Conservation (phyloP, 1,140 invertebrate species). For the Euura saliciscinereae region DNA sequence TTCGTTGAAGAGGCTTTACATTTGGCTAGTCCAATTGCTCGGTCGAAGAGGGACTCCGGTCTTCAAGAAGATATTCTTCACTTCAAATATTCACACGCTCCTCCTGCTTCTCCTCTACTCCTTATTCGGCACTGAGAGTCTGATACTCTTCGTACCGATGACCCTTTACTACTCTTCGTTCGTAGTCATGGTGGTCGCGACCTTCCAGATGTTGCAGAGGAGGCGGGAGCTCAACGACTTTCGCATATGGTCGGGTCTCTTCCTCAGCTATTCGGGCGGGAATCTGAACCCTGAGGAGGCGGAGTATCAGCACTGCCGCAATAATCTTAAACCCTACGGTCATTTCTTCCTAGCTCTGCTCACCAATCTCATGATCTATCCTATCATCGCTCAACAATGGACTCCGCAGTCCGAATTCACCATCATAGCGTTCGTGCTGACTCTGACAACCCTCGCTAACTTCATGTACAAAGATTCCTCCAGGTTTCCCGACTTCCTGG, state of each 20-base stretch:
- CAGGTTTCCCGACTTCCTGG: slow-evolving; percentile 71
- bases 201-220: slow-evolving; percentile 78
- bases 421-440: slow-evolving; percentile 73
- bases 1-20: slow-evolving; percentile 72
- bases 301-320: slow-evolving; percentile 80
- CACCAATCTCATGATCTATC: slow-evolving; percentile 77
- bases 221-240: slow-evolving; percentile 78
- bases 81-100: slow-evolving; percentile 68
- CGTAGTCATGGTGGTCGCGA: slow-evolving; percentile 74
- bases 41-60: slow-evolving; percentile 62
- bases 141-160: slow-evolving; percentile 71
- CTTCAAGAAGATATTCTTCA: slow-evolving; percentile 58
- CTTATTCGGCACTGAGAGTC: slow-evolving; percentile 68
- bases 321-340: slow-evolving; percentile 80
- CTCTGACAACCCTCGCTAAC: slow-evolving; percentile 75
- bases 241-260: slow-evolving; percentile 79
- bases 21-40: slow-evolving; percentile 68
- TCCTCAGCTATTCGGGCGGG: slow-evolving; percentile 71
- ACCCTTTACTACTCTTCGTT: slow-evolving; percentile 75
- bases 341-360: slow-evolving; percentile 79
- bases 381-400: slow-evolving; percentile 76
- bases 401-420: slow-evolving; percentile 84
- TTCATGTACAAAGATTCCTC: slow-evolving; percentile 67
- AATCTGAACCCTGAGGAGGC: slow-evolving; percentile 78
- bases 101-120: slow-evolving; percentile 72